Percentiles rank a stretch among this genome's conserved stretches.
These are phyloP conservation scores for Grus americana DNA, from an alignment of 2,113 vertebrate genomes.

Conservation along the genomic window DNA sequence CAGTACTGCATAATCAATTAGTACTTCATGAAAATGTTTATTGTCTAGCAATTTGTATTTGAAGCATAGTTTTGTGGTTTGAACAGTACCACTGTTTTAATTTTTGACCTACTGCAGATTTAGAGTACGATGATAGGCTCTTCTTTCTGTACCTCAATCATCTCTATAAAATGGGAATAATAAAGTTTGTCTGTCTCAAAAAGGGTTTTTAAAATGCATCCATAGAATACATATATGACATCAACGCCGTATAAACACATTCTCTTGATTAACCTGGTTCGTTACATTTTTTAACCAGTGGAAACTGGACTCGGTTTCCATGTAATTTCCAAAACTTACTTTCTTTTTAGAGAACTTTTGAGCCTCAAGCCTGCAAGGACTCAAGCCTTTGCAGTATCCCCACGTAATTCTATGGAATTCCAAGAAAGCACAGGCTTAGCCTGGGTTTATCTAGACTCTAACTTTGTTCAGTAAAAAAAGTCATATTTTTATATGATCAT, in stretches of 20 bases:
- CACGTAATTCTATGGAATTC: neutral
- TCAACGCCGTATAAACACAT: rapidly evolving
- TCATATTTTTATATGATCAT: neutral
- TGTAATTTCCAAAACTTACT: neutral
- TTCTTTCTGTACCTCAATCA: neutral
- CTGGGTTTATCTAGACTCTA: neutral
- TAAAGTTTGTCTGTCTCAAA: neutral
- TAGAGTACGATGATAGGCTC: neutral
- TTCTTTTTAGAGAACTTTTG: neutral
- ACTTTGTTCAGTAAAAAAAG: neutral
- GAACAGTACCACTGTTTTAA: neutral
- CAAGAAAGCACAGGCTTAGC: neutral
- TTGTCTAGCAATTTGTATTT: neutral
- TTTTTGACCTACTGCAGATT: neutral
- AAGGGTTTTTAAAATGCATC: neutral
- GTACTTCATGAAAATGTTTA: neutral
- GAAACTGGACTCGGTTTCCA: neutral
- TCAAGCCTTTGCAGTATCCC: neutral
- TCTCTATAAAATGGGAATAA: neutral
- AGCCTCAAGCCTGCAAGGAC: neutral
- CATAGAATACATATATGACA: neutral
- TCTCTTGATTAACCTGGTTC: neutral
- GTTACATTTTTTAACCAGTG: neutral
- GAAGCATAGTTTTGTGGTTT: neutral
- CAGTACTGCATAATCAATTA: neutral